Evolutionary conservation across 35 echinoderm and acorn worm species (phyloP).

Genomic region (Anneissia japonica): DNA sequence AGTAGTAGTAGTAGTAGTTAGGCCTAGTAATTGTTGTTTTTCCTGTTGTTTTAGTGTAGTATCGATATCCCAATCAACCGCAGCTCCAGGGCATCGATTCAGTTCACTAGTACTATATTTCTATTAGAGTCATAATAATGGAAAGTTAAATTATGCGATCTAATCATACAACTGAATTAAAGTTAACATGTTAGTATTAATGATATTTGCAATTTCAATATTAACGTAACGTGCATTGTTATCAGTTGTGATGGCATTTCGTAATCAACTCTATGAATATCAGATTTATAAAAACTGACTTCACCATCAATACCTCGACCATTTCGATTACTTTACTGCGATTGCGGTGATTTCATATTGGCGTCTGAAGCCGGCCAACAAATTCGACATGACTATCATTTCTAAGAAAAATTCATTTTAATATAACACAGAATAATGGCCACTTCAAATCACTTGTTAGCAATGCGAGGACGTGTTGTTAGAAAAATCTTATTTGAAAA

Average conservation of each 20-base stretch:
- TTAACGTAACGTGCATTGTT: neutral
- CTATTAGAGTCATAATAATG: neutral
- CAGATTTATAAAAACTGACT: neutral
- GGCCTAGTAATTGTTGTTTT: neutral
- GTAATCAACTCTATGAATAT: neutral
- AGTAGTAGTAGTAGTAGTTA: slow-evolving; percentile 3
- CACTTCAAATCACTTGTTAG: no score
- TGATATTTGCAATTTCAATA: neutral
- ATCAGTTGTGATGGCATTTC: neutral
- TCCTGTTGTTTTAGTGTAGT: neutral
- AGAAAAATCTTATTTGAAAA: no score
- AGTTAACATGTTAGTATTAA: neutral
- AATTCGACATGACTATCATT: no score
- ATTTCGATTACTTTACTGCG: neutral
- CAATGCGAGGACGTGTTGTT: no score
- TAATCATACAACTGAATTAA: neutral
- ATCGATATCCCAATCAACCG: neutral
- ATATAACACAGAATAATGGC: no score
- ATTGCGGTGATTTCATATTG: neutral
- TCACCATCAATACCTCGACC: neutral
- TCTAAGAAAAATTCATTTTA: no score
- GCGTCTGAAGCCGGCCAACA: no score
- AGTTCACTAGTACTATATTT: neutral
- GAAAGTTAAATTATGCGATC: neutral
- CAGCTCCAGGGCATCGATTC: neutral